Evolutionary conservation across 35 echinoderm and acorn worm genomes (phyloP).

Genomic region (Strongylocentrotus purpuratus): DNA sequence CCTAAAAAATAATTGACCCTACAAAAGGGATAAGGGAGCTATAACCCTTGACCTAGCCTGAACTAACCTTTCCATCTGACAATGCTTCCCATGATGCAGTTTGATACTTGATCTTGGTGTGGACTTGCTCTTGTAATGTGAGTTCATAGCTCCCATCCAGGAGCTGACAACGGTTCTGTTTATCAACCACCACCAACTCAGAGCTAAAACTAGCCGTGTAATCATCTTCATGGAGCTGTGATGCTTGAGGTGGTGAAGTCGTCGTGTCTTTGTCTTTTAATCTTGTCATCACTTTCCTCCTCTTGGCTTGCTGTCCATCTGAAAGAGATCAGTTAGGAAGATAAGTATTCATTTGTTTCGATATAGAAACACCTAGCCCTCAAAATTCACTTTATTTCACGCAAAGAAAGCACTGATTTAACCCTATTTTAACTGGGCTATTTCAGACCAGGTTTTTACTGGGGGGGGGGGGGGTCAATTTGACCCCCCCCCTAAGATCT

Average conservation of each 20-base stretch:
- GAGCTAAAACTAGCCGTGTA: conserved; percentile 68
- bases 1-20: too few relatives aligned
- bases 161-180: conserved; percentile 85
- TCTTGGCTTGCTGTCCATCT: conserved; percentile 56
- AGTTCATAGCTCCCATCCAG: conserved; percentile 91
- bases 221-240: conserved; percentile 23
- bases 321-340: not conserved
- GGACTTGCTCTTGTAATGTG: conserved; percentile 85
- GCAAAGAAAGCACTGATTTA: too few relatives aligned
- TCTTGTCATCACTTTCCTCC: conserved; percentile 14
- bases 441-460: too few relatives aligned
- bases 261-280: conserved; percentile 20
- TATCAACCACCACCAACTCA: conserved; percentile 84
- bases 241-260: not conserved
- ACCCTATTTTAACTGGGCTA: too few relatives aligned
- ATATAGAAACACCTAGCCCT: too few relatives aligned
- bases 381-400: too few relatives aligned
- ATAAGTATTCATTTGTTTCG: too few relatives aligned
- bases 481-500: too few relatives aligned
- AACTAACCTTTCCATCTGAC: conserved; percentile 59
- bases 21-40: too few relatives aligned
- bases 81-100: conserved; percentile 96
- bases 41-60: not conserved
- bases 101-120: conserved; percentile 63
- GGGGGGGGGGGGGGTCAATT: too few relatives aligned